Conservation (phyloP, 1,140 invertebrate species). For the Capitella teleta region DNA sequence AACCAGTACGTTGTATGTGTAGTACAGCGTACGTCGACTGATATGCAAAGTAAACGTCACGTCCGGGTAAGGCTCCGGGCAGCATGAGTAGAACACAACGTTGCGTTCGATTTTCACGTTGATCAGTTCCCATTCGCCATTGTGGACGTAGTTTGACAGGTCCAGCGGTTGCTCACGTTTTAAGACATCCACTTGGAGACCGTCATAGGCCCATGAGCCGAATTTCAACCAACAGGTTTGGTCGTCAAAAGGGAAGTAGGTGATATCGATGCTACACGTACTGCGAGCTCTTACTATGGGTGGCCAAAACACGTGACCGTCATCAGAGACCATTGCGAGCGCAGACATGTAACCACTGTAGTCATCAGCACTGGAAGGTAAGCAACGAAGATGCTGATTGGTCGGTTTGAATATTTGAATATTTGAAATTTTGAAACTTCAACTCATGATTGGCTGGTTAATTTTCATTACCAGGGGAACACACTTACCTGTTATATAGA, state of each 20-base stretch:
- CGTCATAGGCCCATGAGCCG: slow-evolving; percentile 37
- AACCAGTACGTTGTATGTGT: slow-evolving; percentile 19
- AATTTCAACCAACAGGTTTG: slow-evolving; percentile 33
- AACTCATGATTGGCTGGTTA: background rate
- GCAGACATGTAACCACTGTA: slow-evolving; percentile 47
- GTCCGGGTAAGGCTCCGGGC: slow-evolving; percentile 48
- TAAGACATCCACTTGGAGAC: slow-evolving; percentile 25
- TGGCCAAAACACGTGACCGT: slow-evolving; percentile 50
- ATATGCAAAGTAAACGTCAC: slow-evolving; percentile 45
- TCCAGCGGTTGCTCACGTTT: slow-evolving; percentile 28
- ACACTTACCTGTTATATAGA: slow-evolving; percentile 47
- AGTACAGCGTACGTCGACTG: slow-evolving; percentile 26
- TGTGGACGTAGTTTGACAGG: slow-evolving; percentile 30
- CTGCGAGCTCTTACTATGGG: slow-evolving; percentile 49
- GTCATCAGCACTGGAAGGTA: slow-evolving; percentile 42
- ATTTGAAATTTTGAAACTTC: background rate
- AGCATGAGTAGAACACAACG: slow-evolving; percentile 30
- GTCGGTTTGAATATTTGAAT: background rate
- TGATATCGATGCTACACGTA: slow-evolving; percentile 60
- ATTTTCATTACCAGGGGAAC: no score
- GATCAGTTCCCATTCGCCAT: slow-evolving; percentile 34
- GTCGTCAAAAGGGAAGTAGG: slow-evolving; percentile 42
- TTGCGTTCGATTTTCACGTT: slow-evolving; percentile 27
- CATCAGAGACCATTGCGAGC: slow-evolving; percentile 43
- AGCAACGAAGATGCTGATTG: background rate